A percentile compares a stretch with the other conserved stretches of the same genome.
phyloP scores from a whole-genome alignment of 2,888 invertebrate species.

The Carabus problematicus region DNA sequence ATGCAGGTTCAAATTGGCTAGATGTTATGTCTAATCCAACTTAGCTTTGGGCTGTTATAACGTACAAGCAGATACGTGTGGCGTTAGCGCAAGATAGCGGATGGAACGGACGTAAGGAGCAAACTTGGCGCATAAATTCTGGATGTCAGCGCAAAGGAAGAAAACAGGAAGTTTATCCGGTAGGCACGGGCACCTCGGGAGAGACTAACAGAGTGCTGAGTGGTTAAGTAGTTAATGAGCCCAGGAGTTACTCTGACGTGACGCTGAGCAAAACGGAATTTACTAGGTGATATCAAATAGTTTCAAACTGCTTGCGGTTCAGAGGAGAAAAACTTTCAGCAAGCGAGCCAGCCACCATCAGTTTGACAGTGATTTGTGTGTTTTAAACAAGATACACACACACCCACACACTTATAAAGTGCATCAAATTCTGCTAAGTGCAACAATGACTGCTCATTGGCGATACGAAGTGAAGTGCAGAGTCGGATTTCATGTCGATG shows the following conservation, averaged over 20 bases:
- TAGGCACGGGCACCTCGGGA: slow-evolving; percentile 24
- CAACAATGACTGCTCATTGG: too few species aligned
- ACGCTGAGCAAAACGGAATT: slow-evolving; percentile 11
- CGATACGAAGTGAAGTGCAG: too few species aligned
- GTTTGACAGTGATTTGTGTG: slow-evolving; percentile 13
- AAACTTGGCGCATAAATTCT: slow-evolving; percentile 35
- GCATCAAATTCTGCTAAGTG: too few species aligned
- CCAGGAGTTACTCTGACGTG: slow-evolving; percentile 14
- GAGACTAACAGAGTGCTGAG: slow-evolving; percentile 39
- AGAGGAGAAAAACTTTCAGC: background rate
- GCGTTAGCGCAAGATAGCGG: slow-evolving; percentile 8
- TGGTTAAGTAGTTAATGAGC: slow-evolving; percentile 43
- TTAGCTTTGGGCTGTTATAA: too few species aligned
- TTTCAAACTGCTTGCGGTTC: slow-evolving; percentile 31
- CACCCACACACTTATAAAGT: too few species aligned
- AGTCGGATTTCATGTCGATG: too few species aligned
- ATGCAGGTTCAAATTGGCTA: too few species aligned
- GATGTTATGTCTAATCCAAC: too few species aligned
- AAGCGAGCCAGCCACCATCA: background rate
- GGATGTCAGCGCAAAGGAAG: slow-evolving; percentile 29
- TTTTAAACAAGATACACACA: background rate
- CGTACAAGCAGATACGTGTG: too few species aligned
- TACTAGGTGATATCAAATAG: slow-evolving; percentile 21
- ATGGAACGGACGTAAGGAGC: slow-evolving; percentile 3
- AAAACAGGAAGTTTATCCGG: slow-evolving; percentile 43